Evolutionary conservation across 2,113 vertebrate genomes (phyloP).

Genomic region (Amphilophus citrinellus): DNA sequence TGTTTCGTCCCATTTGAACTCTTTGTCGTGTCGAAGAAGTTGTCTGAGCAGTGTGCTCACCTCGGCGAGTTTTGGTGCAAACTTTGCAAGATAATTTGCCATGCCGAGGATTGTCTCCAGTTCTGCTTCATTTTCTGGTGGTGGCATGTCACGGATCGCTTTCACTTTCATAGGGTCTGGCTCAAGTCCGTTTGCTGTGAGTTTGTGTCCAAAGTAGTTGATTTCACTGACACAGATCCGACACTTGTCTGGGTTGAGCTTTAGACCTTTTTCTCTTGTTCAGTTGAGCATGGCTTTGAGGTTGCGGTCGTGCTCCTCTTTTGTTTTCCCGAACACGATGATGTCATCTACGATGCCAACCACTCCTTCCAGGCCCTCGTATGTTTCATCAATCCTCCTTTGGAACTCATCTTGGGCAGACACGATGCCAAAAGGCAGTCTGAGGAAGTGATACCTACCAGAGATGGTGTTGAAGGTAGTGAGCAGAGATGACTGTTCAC

Average conservation of each 20-base stretch:
- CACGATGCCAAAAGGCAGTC: too few relatives aligned
- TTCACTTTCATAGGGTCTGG: not conserved
- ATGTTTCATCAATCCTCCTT: too few relatives aligned
- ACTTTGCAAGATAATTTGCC: not conserved
- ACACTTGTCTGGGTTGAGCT: not conserved
- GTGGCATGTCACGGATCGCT: not conserved
- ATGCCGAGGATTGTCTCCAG: not conserved
- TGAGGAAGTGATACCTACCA: too few relatives aligned
- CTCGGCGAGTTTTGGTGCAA: not conserved
- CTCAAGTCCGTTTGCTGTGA: not conserved
- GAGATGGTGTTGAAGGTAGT: too few relatives aligned
- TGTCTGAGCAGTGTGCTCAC: not conserved
- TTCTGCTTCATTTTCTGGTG: rapidly evolving
- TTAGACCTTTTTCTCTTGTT: not conserved
- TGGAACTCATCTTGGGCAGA: too few relatives aligned
- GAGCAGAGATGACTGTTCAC: too few relatives aligned
- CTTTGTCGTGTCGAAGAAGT: rapidly evolving
- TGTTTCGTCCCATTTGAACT: not conserved
- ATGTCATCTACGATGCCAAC: not conserved
- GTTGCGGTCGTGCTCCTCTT: not conserved
- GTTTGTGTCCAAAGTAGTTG: not conserved
- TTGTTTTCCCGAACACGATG: not conserved
- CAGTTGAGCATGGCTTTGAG: rapidly evolving
- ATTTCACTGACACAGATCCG: not conserved
- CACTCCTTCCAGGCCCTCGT: not conserved